phyloP scores from a whole-genome alignment of 2,113 vertebrate species.

The Scophthalmus maximus region DNA sequence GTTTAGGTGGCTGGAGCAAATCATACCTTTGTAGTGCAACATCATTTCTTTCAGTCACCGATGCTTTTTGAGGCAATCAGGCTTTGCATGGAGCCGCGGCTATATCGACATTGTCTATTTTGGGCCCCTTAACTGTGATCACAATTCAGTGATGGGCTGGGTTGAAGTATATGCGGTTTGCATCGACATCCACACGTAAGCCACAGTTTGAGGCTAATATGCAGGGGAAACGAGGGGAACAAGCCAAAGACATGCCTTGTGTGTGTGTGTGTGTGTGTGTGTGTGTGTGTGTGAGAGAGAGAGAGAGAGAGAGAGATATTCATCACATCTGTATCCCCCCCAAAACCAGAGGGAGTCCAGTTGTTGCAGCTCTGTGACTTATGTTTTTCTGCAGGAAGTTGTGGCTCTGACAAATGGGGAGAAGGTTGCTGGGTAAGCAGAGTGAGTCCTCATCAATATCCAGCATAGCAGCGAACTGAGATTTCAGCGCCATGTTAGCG shows the following conservation, averaged over 20 bases:
- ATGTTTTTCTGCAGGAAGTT: conserved; percentile 57
- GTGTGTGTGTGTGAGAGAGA: background rate
- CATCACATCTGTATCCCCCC: conserved; percentile 23
- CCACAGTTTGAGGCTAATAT: conserved; percentile 9
- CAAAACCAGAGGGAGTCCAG: conserved; percentile 44
- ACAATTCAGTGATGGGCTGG: conserved; percentile 24
- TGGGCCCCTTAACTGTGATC: conserved; percentile 22
- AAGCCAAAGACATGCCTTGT: conserved; percentile 19
- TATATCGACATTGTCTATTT: conserved; percentile 35
- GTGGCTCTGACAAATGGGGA: conserved; percentile 65
- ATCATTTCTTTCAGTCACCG: conserved; percentile 58
- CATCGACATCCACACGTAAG: conserved; percentile 28
- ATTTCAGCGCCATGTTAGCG: conserved; percentile 22
- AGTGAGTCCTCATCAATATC: conserved; percentile 63
- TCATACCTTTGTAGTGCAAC: conserved; percentile 65
- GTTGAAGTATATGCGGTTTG: conserved; percentile 19
- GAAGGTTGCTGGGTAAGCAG: conserved; percentile 73
- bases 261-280: conserved; percentile 1
- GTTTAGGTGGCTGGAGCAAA: conserved; percentile 60
- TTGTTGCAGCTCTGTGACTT: conserved; percentile 65
- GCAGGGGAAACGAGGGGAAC: conserved; percentile 32
- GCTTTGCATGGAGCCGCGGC: conserved; percentile 6
- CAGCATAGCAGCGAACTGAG: conserved; percentile 9
- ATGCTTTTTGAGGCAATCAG: conserved; percentile 61
- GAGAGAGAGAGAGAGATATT: conserved; percentile 37